Evolutionary conservation across 2,797 vertebrate genomes (phyloP), one percentile per base, ranked within the genome.

Genomic region (Centroberyx gerrardi): DNA sequence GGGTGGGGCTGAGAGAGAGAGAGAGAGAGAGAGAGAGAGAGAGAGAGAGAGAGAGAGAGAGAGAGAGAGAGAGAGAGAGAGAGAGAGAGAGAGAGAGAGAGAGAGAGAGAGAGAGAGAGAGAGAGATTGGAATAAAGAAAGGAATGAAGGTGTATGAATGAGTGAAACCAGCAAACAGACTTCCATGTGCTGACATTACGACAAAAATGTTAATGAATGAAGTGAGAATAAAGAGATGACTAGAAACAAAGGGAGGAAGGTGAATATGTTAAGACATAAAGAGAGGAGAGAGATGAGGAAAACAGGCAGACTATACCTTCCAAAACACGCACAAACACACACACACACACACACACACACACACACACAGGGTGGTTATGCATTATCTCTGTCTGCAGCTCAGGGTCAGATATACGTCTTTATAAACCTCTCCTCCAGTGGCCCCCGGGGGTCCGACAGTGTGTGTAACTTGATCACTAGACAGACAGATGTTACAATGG

Each of bases 401-500:
- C 13, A 48, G 40, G 51, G 51, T 29, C 54, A 22, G 53, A 55
- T 29, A 44, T 46, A 28, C 44, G 71, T 63, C 72, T 76, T 56
- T 44, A 4, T 28, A 49, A 36, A 66, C 12, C 64, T 68, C 22
- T 40, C 54, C 66, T 72, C 58, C 59, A 48, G 31, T 44, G 27
- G 61, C 27, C 49, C 68, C 66, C 3, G 1, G 18, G 69, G 70
- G 68, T 62, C 66, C 56, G 9, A 15, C 27, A 36, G 27, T 51
- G 40, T 64, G 56, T 76, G 81, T 71, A 92, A 88, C 62, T 36
- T 60, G 70, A 89, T 83, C 66, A 0, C 33, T 28, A 42, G 52
- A 62, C 63, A 74, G 83, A 74, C 90, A 87, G 87, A 88, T 90
- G 87, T 80, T 62, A 8, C 61, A 42, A 54, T 33, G 12, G 62